Base-by-base conservation (phyloP, 2,888 invertebrate genomes). In the Elysia crispata region DNA sequence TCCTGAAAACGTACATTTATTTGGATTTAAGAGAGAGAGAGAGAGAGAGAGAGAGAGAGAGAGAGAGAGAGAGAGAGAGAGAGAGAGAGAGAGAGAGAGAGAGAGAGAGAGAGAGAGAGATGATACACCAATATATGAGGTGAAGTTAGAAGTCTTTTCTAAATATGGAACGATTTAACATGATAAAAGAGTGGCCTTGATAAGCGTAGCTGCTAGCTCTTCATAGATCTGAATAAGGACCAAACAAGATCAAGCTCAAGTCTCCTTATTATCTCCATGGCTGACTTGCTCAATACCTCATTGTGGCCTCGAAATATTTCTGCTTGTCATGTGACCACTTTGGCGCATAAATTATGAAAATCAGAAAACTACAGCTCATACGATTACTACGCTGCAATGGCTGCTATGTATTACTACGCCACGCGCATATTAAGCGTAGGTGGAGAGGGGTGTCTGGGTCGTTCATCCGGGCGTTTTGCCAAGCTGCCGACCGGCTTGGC, bases 381-480 rank as follows among this genome's bases (percentile, higher is more conserved):
- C n/a, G 15, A 77, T 77, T 62, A 70, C 77, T 77, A 77, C 77
- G 77, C 77, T 25, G 23, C 54, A 25, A 62, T 20, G 49, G 6
- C 28, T 25, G 13, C 3, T 41, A 6, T 70, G 77, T 77, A 77
- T 77, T 72, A n/a, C 60, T 77, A 72, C 77, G 77, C 77, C 31
- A 62, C 54, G 18, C 41, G 28, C n/a, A 49, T 54, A 1, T 62
- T 11, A 41, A 77, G 77, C 77, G 77, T 77, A 77, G 77, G 77
- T 62, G 77, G 77, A 77, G 57, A 77, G 23, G 41, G 64, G 60
- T 62, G 77, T 78, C 77, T 78, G 77, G 70, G 77, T 77, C 64
- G 72, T 62, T 62, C 72, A 77, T 77, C 77, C 72, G 77, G 77
- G 77, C 73, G 54, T 57, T 54, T 69, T 31, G 69, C 69, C 28